Evolutionary conservation across 1,140 invertebrate genomes (phyloP).

Genomic region (Macrosteles quadrilineatus): DNA sequence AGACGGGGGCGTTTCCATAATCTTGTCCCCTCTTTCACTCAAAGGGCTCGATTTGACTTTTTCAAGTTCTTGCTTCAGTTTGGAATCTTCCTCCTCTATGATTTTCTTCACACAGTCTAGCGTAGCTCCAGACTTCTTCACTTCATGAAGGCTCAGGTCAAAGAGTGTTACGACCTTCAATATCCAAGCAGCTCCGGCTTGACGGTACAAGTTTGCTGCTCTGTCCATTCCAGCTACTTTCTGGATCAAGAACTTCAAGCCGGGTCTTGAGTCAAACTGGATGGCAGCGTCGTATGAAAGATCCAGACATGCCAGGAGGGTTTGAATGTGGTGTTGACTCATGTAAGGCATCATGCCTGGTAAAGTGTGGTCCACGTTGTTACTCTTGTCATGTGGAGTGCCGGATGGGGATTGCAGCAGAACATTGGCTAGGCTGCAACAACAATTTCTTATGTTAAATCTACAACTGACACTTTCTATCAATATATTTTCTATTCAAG

Average conservation of each 20-base stretch:
- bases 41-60: constrained; percentile 51
- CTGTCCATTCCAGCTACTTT: constrained; percentile 86
- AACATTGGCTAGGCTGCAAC: constrained; percentile 51
- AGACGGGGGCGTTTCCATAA: neutral
- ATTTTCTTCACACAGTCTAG: constrained; percentile 66
- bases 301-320: constrained; percentile 76
- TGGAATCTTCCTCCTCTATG: constrained; percentile 54
- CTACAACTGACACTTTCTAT: too few relatives aligned
- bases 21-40: constrained; percentile 51
- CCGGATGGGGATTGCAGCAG: constrained; percentile 46
- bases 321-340: constrained; percentile 48
- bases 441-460: too few relatives aligned
- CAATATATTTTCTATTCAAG: too few relatives aligned
- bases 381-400: constrained; percentile 31
- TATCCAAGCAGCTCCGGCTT: constrained; percentile 88
- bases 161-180: constrained; percentile 86
- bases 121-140: constrained; percentile 60
- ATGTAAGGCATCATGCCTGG: constrained; percentile 53
- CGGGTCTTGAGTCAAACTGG: constrained; percentile 86
- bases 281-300: constrained; percentile 76
- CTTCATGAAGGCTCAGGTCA: constrained; percentile 71
- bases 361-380: constrained; percentile 33
- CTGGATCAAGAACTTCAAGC: constrained; percentile 89
- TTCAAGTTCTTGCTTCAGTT: constrained; percentile 22
- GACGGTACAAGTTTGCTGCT: constrained; percentile 89